Evolutionary conservation across 2,797 vertebrate genomes (phyloP).

Genomic region (Lithobates sylvaticus): DNA sequence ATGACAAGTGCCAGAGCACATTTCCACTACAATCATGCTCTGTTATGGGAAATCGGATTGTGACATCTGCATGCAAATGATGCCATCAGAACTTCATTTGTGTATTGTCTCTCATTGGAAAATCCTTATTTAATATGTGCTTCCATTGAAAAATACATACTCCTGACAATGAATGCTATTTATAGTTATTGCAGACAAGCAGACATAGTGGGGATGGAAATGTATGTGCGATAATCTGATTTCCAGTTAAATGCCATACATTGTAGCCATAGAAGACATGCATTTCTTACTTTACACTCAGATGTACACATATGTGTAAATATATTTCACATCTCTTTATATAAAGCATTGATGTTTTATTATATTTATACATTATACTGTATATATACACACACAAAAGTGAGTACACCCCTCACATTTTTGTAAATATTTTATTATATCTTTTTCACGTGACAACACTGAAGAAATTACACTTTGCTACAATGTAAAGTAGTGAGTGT

Average conservation of each 20-base stretch:
- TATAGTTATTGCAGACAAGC: background rate
- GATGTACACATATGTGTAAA: no score
- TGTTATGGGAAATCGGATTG: constrained; percentile 15
- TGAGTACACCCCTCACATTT: no score
- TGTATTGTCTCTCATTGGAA: constrained; percentile 49
- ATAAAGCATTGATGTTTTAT: no score
- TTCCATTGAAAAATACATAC: constrained; percentile 65
- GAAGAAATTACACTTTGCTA: no score
- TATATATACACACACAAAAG: no score
- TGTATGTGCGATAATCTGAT: background rate
- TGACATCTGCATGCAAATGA: constrained; percentile 31
- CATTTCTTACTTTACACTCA: no score
- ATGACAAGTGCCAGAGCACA: constrained; percentile 38
- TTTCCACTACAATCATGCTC: constrained; percentile 2
- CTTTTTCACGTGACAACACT: no score
- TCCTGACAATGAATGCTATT: constrained; percentile 5
- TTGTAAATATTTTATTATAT: no score
- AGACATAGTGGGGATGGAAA: background rate
- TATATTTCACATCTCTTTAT: no score
- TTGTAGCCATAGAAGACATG: no score
- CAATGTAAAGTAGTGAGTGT: no score
- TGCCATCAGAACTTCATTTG: constrained; percentile 43
- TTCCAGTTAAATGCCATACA: background rate
- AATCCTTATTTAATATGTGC: constrained; percentile 68
- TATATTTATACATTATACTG: no score